Conservation (phyloP, 2,888 invertebrate species). For the Ceratothoa steindachneri region DNA sequence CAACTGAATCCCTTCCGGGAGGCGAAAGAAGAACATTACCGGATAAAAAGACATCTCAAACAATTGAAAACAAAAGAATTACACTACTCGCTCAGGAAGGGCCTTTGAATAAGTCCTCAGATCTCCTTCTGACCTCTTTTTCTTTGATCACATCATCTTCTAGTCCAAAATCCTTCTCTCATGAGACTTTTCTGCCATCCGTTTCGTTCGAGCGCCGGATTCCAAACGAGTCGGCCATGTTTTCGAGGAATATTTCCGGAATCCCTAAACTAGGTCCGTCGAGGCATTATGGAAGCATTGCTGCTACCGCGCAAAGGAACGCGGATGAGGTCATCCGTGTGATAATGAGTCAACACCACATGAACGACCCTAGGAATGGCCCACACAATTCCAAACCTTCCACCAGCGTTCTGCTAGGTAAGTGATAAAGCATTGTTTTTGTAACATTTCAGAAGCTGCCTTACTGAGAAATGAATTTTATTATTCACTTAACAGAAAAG, state of each 20-base stretch:
- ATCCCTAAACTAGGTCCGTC: background rate
- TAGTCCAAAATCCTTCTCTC: background rate
- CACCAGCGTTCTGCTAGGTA: constrained; percentile 36
- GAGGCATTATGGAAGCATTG: background rate
- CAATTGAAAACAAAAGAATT: too few relatives aligned
- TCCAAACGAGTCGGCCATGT: background rate
- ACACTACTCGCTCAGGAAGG: too few relatives aligned
- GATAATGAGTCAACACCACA: constrained; percentile 37
- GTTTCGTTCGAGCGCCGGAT: background rate
- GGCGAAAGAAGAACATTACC: too few relatives aligned
- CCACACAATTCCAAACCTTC: constrained; percentile 36
- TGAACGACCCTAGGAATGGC: constrained; percentile 32
- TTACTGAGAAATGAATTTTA: background rate
- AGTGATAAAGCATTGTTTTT: too few relatives aligned
- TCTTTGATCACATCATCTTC: background rate
- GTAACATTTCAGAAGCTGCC: too few relatives aligned
- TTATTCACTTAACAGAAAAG: too few relatives aligned
- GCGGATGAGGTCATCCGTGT: constrained; percentile 18
- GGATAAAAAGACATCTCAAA: too few relatives aligned
- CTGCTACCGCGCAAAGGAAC: background rate
- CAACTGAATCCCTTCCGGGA: too few relatives aligned
- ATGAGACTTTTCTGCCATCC: background rate
- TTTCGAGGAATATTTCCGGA: background rate
- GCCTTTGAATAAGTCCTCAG: too few relatives aligned
- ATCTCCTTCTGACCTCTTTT: too few relatives aligned